Conservation (phyloP, 2,888 invertebrate species). For the Drosophila paramelanica region DNA sequence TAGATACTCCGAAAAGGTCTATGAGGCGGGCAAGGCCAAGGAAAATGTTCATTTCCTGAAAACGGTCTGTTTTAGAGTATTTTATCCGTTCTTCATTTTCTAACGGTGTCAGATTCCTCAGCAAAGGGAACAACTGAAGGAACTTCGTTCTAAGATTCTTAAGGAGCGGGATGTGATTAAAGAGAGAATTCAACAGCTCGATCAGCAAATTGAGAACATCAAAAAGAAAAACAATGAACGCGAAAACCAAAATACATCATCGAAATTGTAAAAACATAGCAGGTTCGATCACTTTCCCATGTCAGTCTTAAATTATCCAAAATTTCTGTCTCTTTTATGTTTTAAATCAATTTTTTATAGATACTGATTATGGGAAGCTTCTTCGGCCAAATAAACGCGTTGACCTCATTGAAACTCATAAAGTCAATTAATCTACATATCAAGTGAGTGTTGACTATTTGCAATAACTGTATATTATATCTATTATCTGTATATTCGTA, state of each 20-base stretch:
- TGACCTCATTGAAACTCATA: neutral
- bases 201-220: constrained; percentile 37
- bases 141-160: constrained; percentile 47
- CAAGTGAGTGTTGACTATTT: neutral
- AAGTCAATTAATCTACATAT: neutral
- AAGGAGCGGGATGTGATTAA: constrained; percentile 32
- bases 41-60: constrained; percentile 61
- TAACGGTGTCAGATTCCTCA: constrained; percentile 11
- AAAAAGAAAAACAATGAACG: constrained; percentile 28
- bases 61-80: constrained; percentile 22
- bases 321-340: neutral
- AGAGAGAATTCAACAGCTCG: constrained; percentile 29
- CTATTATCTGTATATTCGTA: too few relatives aligned
- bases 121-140: constrained; percentile 56
- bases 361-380: constrained; percentile 12
- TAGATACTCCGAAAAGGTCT: constrained; percentile 31
- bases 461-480: too few relatives aligned
- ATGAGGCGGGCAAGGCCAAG: constrained; percentile 49
- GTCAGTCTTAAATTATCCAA: neutral
- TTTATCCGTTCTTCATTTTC: constrained; percentile 1
- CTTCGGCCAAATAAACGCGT: neutral
- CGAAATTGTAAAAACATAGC: neutral
- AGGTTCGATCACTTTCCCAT: neutral
- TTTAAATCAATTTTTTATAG: neutral
- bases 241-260: neutral